Conservation (phyloP, 1,140 invertebrate genomes). For the Sycophila sp. region DNA sequence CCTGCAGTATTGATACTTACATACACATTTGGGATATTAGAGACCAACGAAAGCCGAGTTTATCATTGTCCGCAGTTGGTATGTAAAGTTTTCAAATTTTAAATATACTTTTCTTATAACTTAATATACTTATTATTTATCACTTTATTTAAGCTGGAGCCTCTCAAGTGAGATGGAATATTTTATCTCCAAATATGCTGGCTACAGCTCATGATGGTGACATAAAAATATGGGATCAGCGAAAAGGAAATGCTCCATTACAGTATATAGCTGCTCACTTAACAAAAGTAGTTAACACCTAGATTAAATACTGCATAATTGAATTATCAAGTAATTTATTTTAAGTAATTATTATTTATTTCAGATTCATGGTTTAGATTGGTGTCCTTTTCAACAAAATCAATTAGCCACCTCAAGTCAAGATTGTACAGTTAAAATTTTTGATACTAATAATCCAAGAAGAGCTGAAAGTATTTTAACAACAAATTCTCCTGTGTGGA, state of each 20-base stretch:
- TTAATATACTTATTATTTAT: neutral
- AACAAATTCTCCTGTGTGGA: constrained; percentile 91
- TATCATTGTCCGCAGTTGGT: constrained; percentile 84
- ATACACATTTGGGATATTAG: constrained; percentile 94
- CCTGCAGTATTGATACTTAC: constrained; percentile 93
- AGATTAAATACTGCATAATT: constrained; percentile 18
- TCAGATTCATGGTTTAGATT: constrained; percentile 91
- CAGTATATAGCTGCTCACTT: constrained; percentile 95
- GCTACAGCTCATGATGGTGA: constrained; percentile 96
- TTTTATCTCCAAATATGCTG: constrained; percentile 81
- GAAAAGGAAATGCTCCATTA: constrained; percentile 86
- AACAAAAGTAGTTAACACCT: constrained; percentile 71
- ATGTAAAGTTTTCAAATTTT: constrained; percentile 45
- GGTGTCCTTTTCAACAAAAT: constrained; percentile 87
- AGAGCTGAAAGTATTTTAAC: constrained; percentile 84
- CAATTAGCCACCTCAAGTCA: constrained; percentile 92
- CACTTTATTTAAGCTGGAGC: constrained; percentile 76
- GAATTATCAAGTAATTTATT: neutral
- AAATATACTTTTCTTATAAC: neutral
- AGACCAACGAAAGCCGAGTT: constrained; percentile 81
- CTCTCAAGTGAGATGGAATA: constrained; percentile 94
- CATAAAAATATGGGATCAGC: constrained; percentile 93
- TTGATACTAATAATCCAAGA: constrained; percentile 87
- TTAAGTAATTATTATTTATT: constrained; percentile 24
- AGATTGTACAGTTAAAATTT: constrained; percentile 94